Evolutionary conservation across 2,113 vertebrate species (phyloP), one percentile per base, ranked within the genome.

Genomic region (Galeopterus variegatus): DNA sequence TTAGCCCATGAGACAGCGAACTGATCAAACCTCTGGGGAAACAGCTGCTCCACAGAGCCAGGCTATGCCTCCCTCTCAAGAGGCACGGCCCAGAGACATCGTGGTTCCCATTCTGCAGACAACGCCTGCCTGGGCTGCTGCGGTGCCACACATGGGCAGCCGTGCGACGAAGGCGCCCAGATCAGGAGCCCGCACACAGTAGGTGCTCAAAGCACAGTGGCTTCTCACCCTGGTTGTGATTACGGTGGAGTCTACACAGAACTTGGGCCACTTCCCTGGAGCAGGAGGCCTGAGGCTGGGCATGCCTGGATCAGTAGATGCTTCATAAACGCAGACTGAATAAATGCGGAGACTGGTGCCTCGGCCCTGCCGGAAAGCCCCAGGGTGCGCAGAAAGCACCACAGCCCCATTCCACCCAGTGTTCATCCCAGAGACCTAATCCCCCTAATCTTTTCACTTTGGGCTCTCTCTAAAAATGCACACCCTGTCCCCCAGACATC

Each of bases 271-370:
- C 21, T 21, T 23, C 70, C 41, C 73, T 54, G 81, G 72, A 5
- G 14, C 14, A 5, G 70, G 45, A 36, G 6, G 0, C 54, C 28
- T 1, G 3, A 24, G 52, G 8, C 69, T 41, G 80, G 36, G 41
- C 10, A 0, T 6, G 19, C 6, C 9, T 28, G 33, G 3, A 58
- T 70, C 3, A 1, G 45, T 0, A 10, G 1, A 2, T 1, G 31
- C 36, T 21, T 41, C 13, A 2, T 72, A 72, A 72, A 56, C 54
- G 1, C 4, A 41, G 41, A 41, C n/a, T n/a, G n/a, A n/a, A n/a
- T n/a, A n/a, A n/a, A n/a, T n/a, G n/a, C n/a, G 41, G 41, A 41
- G 41, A 3, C 41, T 41, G 41, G 41, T 41, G 41, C 41, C 41
- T 41, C 41, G 41, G 41, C 48, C 1, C 1, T 6, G 4, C 17